phyloP scores from a whole-genome alignment of 2,888 invertebrate genomes.

The Barypeithes pellucidus region DNA sequence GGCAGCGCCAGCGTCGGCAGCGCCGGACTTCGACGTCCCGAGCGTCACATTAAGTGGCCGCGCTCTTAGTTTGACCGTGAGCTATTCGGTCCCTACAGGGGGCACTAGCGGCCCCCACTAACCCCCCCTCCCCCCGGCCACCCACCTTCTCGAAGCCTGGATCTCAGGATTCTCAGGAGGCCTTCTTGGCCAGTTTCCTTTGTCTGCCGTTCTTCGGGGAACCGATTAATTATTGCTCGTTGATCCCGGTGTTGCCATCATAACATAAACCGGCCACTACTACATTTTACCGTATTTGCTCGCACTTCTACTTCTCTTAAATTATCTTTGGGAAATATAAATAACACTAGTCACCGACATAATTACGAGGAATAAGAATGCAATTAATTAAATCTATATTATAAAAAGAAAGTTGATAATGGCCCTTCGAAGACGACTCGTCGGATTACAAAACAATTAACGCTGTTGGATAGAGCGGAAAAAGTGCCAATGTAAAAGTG shows the following conservation, averaged over 20 bases:
- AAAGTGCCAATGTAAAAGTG: too few species aligned
- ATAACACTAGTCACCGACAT: not conserved
- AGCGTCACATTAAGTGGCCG: conserved; percentile 72
- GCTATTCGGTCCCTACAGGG: conserved; percentile 69
- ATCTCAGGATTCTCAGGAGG: conserved; percentile 68
- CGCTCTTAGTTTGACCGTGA: conserved; percentile 71
- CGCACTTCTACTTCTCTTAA: conserved; percentile 10
- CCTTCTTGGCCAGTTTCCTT: conserved; percentile 68
- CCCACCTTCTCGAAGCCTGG: conserved; percentile 61
- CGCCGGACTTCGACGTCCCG: conserved; percentile 64
- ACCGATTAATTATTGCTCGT: conserved; percentile 70
- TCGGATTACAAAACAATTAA: too few species aligned
- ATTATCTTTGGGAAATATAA: conserved; percentile 8
- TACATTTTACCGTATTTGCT: conserved; percentile 35
- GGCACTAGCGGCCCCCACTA: conserved; percentile 56
- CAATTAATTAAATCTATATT: too few species aligned
- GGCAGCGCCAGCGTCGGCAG: conserved; percentile 46
- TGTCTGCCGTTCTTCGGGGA: conserved; percentile 69
- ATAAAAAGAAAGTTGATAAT: too few species aligned
- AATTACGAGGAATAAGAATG: not conserved
- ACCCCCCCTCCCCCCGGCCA: conserved; percentile 50
- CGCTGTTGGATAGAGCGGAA: too few species aligned
- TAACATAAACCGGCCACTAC: conserved; percentile 64
- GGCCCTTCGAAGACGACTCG: too few species aligned
- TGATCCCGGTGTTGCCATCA: conserved; percentile 66